phyloP scores from a whole-genome alignment of 2,113 vertebrate genomes.

The Dolichallabes microphthalmus region DNA sequence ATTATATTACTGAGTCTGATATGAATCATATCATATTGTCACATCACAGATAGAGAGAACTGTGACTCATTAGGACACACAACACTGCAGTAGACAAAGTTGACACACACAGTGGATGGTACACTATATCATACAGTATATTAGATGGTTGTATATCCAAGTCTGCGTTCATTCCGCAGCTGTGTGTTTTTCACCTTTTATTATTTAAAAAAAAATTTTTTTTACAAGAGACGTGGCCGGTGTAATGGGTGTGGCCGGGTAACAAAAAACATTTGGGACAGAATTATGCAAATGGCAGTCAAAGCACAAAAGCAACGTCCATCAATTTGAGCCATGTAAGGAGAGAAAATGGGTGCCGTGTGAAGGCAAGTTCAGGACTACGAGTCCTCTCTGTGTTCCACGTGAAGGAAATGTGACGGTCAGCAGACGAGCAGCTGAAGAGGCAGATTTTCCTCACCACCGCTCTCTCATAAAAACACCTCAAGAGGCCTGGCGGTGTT shows the following conservation, averaged over 20 bases:
- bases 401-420: not conserved
- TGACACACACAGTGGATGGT: not conserved
- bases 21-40: not conserved
- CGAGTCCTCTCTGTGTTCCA: not conserved
- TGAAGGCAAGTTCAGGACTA: not conserved
- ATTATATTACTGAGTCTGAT: not conserved
- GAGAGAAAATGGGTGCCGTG: not conserved
- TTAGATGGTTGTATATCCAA: not conserved
- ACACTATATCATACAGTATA: not conserved
- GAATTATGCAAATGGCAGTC: not conserved
- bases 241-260: not conserved
- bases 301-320: not conserved
- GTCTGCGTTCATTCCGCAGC: not conserved
- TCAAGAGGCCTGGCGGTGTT: not conserved
- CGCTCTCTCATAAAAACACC: not conserved
- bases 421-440: constrained; percentile 33
- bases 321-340: not conserved
- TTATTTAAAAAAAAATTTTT: too few relatives aligned
- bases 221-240: not conserved
- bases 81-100: not conserved
- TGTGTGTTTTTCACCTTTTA: not conserved
- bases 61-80: not conserved
- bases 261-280: not conserved
- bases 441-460: constrained; percentile 14
- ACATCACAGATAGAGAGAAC: too few relatives aligned